Base-by-base conservation (phyloP, 2,797 vertebrate genomes). In the Megaceryle alcyon region DNA sequence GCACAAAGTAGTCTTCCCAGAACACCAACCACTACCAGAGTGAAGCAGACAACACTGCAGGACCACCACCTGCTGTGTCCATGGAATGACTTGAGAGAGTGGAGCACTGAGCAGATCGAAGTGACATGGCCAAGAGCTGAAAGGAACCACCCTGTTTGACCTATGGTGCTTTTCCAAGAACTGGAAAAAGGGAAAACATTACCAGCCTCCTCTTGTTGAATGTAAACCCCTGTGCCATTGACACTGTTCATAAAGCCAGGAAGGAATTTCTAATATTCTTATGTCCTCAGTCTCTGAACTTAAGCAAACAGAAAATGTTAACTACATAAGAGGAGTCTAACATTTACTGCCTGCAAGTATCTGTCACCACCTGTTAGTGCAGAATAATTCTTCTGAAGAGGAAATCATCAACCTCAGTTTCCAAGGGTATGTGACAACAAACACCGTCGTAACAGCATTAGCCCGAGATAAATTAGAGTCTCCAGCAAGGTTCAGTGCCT, bases 71-170 rank as follows among this genome's bases (percentile, higher is more conserved):
- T n/a, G 29, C 13, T 2, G 1, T 9, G 9, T 8, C 28, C 28
- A 3, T 0, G 3, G 44, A 46, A 44, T 2, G 11, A 43, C 35
- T 2, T 2, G 4, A 25, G 23, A 23, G 12, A 22, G 37, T 1
- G 14, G n/a, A 64, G n/a, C 49, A 10, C 41, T 8, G 31, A 57
- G 54, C 22, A 10, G 23, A 56, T 63, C 35, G 4, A 51, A 51
- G 57, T 4, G 1, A 43, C 31, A 7, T 0, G 4, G 18, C 25
- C 44, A 9, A 60, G 39, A 41, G 12, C 25, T 18, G 14, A 28
- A 53, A 44, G 21, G 21, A 86, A 54, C 10, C 15, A 33, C 37
- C 5, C 5, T 3, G 14, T 35, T 86, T 39, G 14, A 66, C 12
- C 31, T 23, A 8, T 3, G 3, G 2, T 3, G 33, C 13, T 78